These are phyloP conservation scores for Corythoichthys haematopterus DNA, from an alignment of 2,113 vertebrate species.

Conservation along the genomic window DNA sequence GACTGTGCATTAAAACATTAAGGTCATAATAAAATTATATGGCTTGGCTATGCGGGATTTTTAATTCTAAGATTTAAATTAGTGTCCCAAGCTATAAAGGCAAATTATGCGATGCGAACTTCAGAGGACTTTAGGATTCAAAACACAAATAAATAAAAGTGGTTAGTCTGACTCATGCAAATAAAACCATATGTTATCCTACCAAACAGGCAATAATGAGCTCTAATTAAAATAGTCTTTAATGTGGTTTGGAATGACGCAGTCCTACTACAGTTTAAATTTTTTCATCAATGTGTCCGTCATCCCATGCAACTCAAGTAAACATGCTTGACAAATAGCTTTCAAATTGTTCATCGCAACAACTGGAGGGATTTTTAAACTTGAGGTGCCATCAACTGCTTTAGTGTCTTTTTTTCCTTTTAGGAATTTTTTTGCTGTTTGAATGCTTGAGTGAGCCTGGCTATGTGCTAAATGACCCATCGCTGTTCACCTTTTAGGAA, in stretches of 20 bases:
- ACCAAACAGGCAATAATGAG: constrained; percentile 28
- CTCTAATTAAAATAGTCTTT: constrained; percentile 28
- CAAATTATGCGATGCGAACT: constrained; percentile 25
- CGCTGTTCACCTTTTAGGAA: constrained; percentile 38
- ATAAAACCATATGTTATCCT: constrained; percentile 45
- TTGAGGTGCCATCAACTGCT: constrained; percentile 19
- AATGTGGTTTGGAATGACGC: constrained; percentile 20
- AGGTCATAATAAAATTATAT: constrained; percentile 48
- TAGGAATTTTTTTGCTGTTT: constrained; percentile 25
- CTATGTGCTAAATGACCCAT: constrained; percentile 18
- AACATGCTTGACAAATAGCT: constrained; percentile 14
- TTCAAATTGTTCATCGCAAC: constrained; percentile 33
- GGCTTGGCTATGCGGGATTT: constrained; percentile 31
- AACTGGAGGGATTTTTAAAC: constrained; percentile 27
- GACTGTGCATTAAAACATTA: constrained; percentile 38
- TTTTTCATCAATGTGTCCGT: background rate
- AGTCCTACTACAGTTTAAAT: background rate
- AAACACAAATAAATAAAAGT: constrained; percentile 16
- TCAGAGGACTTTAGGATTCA: constrained; percentile 16
- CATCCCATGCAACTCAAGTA: constrained; percentile 19
- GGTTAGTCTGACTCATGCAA: constrained; percentile 23
- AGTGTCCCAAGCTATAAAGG: constrained; percentile 33
- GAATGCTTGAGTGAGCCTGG: constrained; percentile 30
- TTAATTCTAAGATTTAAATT: constrained; percentile 51
- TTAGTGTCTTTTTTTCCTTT: constrained; percentile 35